A percentile compares a stretch with the other conserved stretches of the same genome.
These are phyloP conservation scores for Hoplodrina blanda DNA, from an alignment of 2,888 invertebrate species.

Conservation along the genomic window DNA sequence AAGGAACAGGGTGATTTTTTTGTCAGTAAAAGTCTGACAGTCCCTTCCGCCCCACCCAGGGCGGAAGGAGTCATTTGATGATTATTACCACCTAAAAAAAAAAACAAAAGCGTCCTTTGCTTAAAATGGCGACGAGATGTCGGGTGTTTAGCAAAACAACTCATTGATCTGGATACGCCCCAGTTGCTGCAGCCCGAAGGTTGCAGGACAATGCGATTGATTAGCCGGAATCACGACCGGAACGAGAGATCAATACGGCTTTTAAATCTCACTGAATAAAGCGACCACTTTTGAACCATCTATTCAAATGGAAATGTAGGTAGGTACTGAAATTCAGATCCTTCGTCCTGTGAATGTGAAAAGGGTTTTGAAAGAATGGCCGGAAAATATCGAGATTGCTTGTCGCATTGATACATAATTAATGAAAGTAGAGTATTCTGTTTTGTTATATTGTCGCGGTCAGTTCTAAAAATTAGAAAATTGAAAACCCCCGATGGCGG, in stretches of 20 bases:
- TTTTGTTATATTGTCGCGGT: background rate
- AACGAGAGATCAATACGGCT: slow-evolving; percentile 62
- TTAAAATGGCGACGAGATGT: slow-evolving; percentile 36
- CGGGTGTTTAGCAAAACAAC: slow-evolving; percentile 38
- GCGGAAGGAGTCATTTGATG: too few relatives aligned
- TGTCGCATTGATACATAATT: slow-evolving; percentile 3
- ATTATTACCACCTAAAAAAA: too few relatives aligned
- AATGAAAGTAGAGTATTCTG: too few relatives aligned
- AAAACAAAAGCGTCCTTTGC: background rate
- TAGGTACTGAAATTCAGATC: background rate
- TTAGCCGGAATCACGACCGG: slow-evolving; percentile 67
- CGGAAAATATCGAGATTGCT: slow-evolving; percentile 6
- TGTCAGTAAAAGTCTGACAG: too few relatives aligned
- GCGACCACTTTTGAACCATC: slow-evolving; percentile 4
- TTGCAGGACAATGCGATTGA: slow-evolving; percentile 63
- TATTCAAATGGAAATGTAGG: slow-evolving; percentile 9
- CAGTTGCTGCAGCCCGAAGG: slow-evolving; percentile 66
- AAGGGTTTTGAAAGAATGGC: slow-evolving; percentile 19
- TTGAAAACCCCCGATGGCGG: too few relatives aligned
- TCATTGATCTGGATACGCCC: slow-evolving; percentile 63
- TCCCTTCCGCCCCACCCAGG: too few relatives aligned
- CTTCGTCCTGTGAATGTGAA: slow-evolving; percentile 7
- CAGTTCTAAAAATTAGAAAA: too few relatives aligned
- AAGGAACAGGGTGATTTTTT: too few relatives aligned
- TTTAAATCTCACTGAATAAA: slow-evolving; percentile 31